Conservation (phyloP, 2,888 invertebrate species). For the Pantelozetes paolii region DNA sequence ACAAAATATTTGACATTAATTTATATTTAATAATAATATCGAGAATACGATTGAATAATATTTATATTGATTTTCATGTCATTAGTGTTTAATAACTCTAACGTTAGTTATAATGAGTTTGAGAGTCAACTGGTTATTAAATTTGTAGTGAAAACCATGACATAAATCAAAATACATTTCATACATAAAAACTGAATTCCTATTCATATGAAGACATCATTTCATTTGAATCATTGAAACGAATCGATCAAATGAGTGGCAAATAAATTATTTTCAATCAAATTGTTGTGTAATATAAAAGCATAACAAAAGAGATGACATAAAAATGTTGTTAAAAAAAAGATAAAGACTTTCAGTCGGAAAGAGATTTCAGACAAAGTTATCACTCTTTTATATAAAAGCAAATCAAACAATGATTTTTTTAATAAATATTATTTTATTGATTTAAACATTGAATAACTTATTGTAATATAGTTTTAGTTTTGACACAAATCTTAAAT, state of each 20-base stretch:
- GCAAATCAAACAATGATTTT: background rate
- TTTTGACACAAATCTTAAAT: background rate
- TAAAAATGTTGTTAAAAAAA: background rate
- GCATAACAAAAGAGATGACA: background rate
- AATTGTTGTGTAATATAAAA: background rate
- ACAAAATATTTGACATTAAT: background rate
- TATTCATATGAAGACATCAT: background rate
- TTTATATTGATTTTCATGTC: background rate
- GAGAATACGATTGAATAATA: background rate
- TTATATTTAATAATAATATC: background rate
- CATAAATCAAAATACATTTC: slow-evolving; percentile 27
- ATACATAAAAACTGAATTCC: slow-evolving; percentile 17
- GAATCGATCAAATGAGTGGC: slow-evolving; percentile 10
- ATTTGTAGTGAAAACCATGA: background rate
- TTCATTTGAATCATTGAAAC: slow-evolving; percentile 21
- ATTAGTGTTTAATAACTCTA: background rate
- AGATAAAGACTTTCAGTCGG: background rate
- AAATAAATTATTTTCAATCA: background rate
- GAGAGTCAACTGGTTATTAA: background rate
- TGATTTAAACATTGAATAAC: background rate
- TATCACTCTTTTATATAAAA: background rate
- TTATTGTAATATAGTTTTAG: background rate
- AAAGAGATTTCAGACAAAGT: background rate
- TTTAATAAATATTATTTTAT: background rate
- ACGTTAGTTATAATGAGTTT: background rate